A percentile compares a stretch with the other conserved stretches of the same genome.
Conservation (phyloP, 2,113 vertebrate species). For the Zosterops hypoxanthus region DNA sequence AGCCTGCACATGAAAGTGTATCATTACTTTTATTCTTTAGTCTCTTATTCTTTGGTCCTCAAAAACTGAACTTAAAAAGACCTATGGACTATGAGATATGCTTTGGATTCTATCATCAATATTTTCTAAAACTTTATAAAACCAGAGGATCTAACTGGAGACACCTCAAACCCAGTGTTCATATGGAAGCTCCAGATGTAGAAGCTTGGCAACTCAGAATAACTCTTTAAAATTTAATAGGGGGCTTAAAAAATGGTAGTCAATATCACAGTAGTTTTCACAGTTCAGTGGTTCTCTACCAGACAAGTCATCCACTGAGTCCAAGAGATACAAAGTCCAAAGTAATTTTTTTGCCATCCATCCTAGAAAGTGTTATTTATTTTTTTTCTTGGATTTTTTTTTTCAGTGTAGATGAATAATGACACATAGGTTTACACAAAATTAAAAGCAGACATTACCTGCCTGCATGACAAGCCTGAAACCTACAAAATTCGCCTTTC, state of each 20-base stretch:
- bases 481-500: not conserved
- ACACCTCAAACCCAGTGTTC: not conserved
- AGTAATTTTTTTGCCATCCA: not conserved
- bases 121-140: not conserved
- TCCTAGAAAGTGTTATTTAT: not conserved
- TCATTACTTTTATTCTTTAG: not conserved
- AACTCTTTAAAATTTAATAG: not conserved
- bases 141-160: not conserved
- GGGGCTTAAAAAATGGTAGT: not conserved
- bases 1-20: not conserved
- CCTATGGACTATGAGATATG: not conserved
- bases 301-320: not conserved
- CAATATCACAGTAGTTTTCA: not conserved
- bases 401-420: not conserved
- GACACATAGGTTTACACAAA: not conserved
- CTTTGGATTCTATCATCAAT: not conserved
- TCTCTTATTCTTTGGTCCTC: not conserved
- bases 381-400: accelerated
- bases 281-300: not conserved
- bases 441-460: not conserved
- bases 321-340: not conserved
- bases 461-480: not conserved
- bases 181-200: not conserved
- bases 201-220: not conserved
- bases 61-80: not conserved